A percentile compares a stretch with the other conserved stretches of the same genome.
phyloP scores from a whole-genome alignment of 2,113 vertebrate species.

The Tinamus guttatus region DNA sequence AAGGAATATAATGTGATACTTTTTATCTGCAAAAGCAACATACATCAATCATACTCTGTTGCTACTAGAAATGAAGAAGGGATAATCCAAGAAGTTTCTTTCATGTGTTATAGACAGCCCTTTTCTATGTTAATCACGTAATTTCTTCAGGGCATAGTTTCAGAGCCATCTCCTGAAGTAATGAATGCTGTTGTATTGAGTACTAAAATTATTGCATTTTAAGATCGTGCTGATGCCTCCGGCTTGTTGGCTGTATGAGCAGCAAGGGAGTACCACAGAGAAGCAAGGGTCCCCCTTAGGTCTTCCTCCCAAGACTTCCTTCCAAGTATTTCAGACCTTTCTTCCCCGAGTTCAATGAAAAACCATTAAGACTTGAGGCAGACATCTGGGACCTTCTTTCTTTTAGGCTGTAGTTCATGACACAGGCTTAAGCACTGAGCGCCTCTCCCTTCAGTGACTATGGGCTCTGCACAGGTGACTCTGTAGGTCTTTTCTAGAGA shows the following conservation, averaged over 20 bases:
- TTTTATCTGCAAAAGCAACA: slow-evolving; percentile 51
- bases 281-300: background rate
- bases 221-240: background rate
- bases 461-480: background rate
- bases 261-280: background rate
- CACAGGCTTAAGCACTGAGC: fast-evolving
- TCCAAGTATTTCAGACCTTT: background rate
- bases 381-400: background rate
- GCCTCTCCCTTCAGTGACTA: background rate
- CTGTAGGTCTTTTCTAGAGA: background rate
- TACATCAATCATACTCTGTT: slow-evolving; percentile 49
- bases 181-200: slow-evolving; percentile 10
- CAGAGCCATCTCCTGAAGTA: slow-evolving; percentile 29
- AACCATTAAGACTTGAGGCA: background rate
- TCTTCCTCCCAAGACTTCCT: background rate
- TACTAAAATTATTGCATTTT: slow-evolving; percentile 18
- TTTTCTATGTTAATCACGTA: slow-evolving; percentile 48
- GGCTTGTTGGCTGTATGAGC: background rate
- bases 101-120: slow-evolving; percentile 13
- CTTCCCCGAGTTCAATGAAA: background rate
- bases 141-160: slow-evolving; percentile 24
- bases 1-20: background rate
- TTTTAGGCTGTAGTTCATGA: background rate
- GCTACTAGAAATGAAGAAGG: slow-evolving; percentile 23
- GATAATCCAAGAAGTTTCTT: slow-evolving; percentile 38